Evolutionary conservation across 2,888 invertebrate species (phyloP), one percentile per base, ranked within the genome.

Genomic region (Cheilosia scutellata): DNA sequence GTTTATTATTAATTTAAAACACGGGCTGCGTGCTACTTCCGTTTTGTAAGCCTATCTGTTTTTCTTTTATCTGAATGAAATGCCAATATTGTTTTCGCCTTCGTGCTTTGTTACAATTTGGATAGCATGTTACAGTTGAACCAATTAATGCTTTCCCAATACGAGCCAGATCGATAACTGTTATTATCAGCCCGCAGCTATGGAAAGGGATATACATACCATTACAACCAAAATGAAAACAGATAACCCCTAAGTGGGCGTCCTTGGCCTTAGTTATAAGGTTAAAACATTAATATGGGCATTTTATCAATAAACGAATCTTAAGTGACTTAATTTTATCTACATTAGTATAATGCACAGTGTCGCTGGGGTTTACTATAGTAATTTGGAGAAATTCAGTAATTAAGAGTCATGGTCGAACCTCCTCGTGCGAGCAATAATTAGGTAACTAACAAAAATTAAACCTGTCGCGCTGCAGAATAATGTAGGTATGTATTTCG

Each of bases 1-100:
- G 33, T 49, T 47, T 53, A 66, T 66, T 66, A 53, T 66, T 66
- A 37, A 66, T 53, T 66, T 40, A 66, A 53, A 40, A 37, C 27
- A 53, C 5, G 40, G n/a, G 40, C 49, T 60, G 71, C 70, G 70
- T 72, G 51, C 51, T 13, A 37, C 29, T 42, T 42, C 20, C 25
- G 51, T n/a, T 62, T 62, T 51, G 53, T 49, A 62, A 40, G 37
- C 25, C 29, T 49, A 37, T 71, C 51, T 60, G 29, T 42, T 58
- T 49, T 60, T 42, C 37, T 65, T 27, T 16, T 44, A 53, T 53
- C 55, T 42, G 27, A 68, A 68, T 68, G 68, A 68, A n/a, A 68
- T 51, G 42, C 16, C 16, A 51, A 72, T 40, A 60, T 51, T 71
- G 60, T 60, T 60, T 16, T 29, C 42, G 40, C 31, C 51, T 74